These are phyloP conservation scores for Onychomys leucogaster DNA, from an alignment of 2,797 vertebrate species.

Conservation along the genomic window DNA sequence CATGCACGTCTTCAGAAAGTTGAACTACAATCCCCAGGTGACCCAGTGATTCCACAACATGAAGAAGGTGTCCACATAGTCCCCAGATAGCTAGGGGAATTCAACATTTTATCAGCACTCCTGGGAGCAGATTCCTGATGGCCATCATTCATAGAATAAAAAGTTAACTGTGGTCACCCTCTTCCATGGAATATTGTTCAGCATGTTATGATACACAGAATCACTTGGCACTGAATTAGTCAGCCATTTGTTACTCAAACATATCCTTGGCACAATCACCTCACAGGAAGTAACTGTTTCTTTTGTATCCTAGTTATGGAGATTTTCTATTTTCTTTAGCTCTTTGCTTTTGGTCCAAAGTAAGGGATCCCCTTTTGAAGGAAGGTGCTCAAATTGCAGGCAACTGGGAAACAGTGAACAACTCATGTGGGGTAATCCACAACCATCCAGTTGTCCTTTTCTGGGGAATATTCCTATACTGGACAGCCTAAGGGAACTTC, in stretches of 20 bases:
- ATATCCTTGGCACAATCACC: background rate
- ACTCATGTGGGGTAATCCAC: background rate
- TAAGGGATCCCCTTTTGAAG: background rate
- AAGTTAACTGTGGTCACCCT: rapidly evolving
- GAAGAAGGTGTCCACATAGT: too few relatives aligned
- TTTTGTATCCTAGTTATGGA: background rate
- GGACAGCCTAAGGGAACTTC: background rate
- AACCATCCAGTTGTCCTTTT: background rate
- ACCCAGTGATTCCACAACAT: too few relatives aligned
- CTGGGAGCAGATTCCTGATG: too few relatives aligned
- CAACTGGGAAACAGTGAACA: background rate
- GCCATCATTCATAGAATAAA: too few relatives aligned
- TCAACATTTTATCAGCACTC: too few relatives aligned
- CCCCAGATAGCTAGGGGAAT: too few relatives aligned
- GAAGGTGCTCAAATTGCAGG: background rate
- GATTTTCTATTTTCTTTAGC: background rate
- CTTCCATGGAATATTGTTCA: background rate
- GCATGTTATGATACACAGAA: background rate
- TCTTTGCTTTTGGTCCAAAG: background rate
- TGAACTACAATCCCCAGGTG: too few relatives aligned
- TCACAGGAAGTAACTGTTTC: background rate
- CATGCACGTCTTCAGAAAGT: too few relatives aligned
- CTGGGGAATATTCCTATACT: rapidly evolving
- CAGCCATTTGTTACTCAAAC: background rate
- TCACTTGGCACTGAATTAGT: background rate